phyloP scores from a whole-genome alignment of 2,888 invertebrate species.

The Lymantria dispar region DNA sequence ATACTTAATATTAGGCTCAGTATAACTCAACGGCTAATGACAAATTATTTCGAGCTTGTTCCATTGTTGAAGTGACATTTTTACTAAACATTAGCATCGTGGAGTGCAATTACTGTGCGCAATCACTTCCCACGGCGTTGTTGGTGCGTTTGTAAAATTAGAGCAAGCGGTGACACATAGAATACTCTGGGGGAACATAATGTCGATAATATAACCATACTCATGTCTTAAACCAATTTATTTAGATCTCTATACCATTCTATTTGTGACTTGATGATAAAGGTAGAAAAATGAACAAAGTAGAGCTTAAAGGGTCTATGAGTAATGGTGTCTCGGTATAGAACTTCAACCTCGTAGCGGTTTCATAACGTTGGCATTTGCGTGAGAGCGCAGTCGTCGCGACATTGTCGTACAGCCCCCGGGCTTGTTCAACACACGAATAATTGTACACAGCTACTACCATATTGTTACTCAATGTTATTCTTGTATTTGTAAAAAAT shows the following conservation, averaged over 20 bases:
- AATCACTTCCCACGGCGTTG: slow-evolving; percentile 67
- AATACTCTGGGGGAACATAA: slow-evolving; percentile 50
- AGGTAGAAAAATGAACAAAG: slow-evolving; percentile 18
- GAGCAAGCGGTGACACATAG: slow-evolving; percentile 68
- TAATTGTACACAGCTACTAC: slow-evolving; percentile 25
- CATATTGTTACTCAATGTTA: slow-evolving; percentile 24
- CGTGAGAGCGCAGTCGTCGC: slow-evolving; percentile 52
- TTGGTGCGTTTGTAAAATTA: slow-evolving; percentile 56
- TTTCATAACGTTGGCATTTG: slow-evolving; percentile 66
- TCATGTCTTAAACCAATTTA: slow-evolving; percentile 38
- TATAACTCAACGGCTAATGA: slow-evolving; percentile 10
- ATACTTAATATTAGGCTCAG: slow-evolving; percentile 17
- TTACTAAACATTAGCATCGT: slow-evolving; percentile 32
- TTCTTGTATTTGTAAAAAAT: slow-evolving; percentile 8
- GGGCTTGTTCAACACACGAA: slow-evolving; percentile 41
- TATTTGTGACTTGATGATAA: slow-evolving; percentile 17
- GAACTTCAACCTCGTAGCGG: slow-evolving; percentile 44
- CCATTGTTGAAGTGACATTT: slow-evolving; percentile 32
- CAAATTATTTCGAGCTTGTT: slow-evolving; percentile 31
- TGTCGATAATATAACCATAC: slow-evolving; percentile 58
- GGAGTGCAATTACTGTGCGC: slow-evolving; percentile 48
- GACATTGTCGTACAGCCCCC: slow-evolving; percentile 48
- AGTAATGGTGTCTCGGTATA: slow-evolving; percentile 38
- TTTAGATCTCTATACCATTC: slow-evolving; percentile 37
- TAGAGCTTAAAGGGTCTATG: slow-evolving; percentile 36